phyloP scores from a whole-genome alignment of 2,888 invertebrate genomes.

The Diaperis boleti region DNA sequence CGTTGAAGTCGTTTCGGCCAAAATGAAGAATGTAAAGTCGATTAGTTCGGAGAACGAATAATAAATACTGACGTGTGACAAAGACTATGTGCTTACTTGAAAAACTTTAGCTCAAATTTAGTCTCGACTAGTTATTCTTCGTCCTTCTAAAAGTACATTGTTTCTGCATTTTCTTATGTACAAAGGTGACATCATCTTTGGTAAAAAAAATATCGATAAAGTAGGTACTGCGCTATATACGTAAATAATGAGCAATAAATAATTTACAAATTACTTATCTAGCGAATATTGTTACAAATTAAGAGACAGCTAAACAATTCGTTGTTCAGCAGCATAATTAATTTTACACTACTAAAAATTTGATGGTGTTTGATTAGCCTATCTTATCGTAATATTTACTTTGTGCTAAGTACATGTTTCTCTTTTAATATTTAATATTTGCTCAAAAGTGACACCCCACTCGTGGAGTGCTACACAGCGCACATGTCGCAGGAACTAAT shows the following conservation, averaged over 20 bases:
- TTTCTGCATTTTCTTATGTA: constrained; percentile 60
- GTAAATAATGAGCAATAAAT: constrained; percentile 59
- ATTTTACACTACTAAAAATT: constrained; percentile 40
- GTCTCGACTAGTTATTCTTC: constrained; percentile 41
- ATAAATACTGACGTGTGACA: constrained; percentile 63
- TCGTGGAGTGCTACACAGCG: constrained; percentile 42
- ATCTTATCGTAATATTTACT: constrained; percentile 55
- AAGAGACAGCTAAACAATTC: constrained; percentile 52
- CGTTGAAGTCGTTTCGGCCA: constrained; percentile 28
- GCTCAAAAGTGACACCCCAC: constrained; percentile 41
- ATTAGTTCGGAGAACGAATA: constrained; percentile 37
- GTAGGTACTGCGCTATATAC: constrained; percentile 59
- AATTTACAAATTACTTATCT: constrained; percentile 54
- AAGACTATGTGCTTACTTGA: constrained; percentile 61
- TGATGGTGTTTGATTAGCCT: constrained; percentile 54
- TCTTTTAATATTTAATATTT: constrained; percentile 45
- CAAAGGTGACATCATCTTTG: constrained; percentile 63
- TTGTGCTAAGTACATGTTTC: constrained; percentile 64
- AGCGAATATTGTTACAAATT: constrained; percentile 49
- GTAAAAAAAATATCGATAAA: constrained; percentile 62
- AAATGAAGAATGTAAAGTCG: constrained; percentile 35
- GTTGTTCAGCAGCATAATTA: constrained; percentile 56
- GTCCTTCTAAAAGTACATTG: constrained; percentile 58
- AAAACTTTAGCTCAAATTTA: constrained; percentile 54
- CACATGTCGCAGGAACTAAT: constrained; percentile 61